Conservation (phyloP, 2,113 vertebrate species). For the Festucalex cinctus region DNA sequence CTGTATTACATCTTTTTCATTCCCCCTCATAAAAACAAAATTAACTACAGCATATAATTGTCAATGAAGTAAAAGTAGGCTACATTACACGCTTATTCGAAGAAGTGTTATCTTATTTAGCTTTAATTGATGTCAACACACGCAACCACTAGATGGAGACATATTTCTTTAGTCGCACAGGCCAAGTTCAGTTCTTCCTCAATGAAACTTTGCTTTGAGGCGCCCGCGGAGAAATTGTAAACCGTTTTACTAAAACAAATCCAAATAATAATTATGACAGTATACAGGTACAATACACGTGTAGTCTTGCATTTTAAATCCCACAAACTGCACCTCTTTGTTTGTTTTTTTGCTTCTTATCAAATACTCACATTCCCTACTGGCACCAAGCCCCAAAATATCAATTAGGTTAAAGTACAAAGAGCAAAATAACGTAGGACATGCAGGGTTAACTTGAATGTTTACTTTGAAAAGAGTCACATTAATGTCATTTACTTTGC, state of each 20-base stretch:
- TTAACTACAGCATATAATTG: neutral
- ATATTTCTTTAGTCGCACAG: neutral
- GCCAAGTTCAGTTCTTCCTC: neutral
- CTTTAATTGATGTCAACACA: neutral
- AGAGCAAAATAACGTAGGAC: neutral
- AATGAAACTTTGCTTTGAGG: neutral
- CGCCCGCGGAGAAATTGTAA: neutral
- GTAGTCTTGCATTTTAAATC: neutral
- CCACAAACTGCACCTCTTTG: neutral
- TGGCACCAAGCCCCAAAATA: no score
- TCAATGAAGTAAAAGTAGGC: neutral
- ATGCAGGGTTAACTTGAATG: neutral
- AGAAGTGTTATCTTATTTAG: no score
- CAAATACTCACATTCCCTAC: rapidly evolving
- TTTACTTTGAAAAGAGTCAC: slow-evolving; percentile 35
- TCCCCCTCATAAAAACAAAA: neutral
- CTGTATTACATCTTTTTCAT: no score
- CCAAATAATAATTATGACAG: neutral
- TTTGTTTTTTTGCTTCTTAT: neutral
- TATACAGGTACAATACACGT: neutral
- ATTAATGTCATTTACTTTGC: slow-evolving; percentile 1
- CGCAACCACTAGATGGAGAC: slow-evolving; percentile 43
- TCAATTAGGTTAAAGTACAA: neutral
- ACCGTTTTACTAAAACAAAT: neutral
- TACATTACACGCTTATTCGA: neutral